Evolutionary conservation across 1,140 invertebrate genomes (phyloP).

Genomic region (Brachionus paranguensis): DNA sequence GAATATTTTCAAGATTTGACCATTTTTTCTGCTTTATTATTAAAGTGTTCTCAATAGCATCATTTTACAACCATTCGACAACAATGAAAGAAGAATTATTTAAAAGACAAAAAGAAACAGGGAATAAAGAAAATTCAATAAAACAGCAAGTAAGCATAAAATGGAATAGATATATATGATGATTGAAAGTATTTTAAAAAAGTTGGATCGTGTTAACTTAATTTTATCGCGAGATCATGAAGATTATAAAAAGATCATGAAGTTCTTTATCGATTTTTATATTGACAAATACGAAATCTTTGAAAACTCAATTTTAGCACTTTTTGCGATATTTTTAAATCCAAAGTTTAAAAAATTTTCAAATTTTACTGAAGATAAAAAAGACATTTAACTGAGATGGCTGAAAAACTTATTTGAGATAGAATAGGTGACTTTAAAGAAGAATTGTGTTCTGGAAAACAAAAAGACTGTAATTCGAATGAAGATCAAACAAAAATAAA

Average conservation of each 20-base stretch:
- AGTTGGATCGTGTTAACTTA: neutral
- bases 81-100: neutral
- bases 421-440: neutral
- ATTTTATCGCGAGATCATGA: neutral
- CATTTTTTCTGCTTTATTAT: neutral
- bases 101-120: neutral
- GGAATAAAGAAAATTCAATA: neutral
- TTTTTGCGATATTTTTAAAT: neutral
- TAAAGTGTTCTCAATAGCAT: neutral
- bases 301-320: neutral
- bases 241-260: neutral
- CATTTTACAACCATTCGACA: neutral
- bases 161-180: neutral
- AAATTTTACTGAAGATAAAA: neutral
- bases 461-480: neutral
- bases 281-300: neutral
- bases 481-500: neutral
- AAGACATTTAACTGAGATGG: neutral
- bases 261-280: neutral
- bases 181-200: neutral
- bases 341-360: conserved; percentile 2
- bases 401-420: neutral
- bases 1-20: neutral
- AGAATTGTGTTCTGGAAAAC: neutral
- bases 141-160: neutral